Base-by-base conservation (phyloP, 2,888 invertebrate species). In the Euplexia lucipara region DNA sequence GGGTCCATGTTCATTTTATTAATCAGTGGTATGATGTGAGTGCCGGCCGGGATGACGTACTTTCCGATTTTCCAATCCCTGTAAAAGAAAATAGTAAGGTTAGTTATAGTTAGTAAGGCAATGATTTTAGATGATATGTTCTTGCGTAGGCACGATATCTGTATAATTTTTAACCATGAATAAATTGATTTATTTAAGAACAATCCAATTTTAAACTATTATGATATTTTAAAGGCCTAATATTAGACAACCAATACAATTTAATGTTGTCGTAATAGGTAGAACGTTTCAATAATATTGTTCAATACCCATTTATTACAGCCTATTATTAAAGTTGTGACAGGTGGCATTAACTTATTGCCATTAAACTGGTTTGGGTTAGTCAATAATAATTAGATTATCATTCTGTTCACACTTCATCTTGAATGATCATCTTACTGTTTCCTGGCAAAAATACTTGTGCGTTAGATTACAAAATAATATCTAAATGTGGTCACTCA, bases 1-100 rank as follows among this genome's bases (percentile, higher is more conserved):
- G 98, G 97, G 84, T 98, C 97, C 97, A 98, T 98, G 90, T 98
- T 98, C 30, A 98, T 97, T 57, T 97, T 97, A 90, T 97, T 97
- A 56, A 98, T 96, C 37, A 98, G 92, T 0, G 98, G 98, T 8
- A 98, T 96, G 3, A 98, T 96, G 85, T 98, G 97, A 0, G 97
- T 96, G 73, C 97, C 97, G 66, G 97, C 96, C 18, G 98, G 98
- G 70, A 98, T 96, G 76, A 92, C 95, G 91, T 96, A 98, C 12
- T 97, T 97, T 82, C 97, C 96, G 52, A 98, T 87, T 77, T 95
- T 93, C 73, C 97, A 97, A 84, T 97, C 97, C 86, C 98, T 98
- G 96, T 94, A 34, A 32, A 37, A 32, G 9, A 47, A 52, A 45
- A 12, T 32, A 45, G 4, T 39, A 39, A 9, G 2, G n/a, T 16